Evolutionary conservation across 64 coral and sea anemone genomes (phyloP).

Genomic region (Montipora cactus): DNA sequence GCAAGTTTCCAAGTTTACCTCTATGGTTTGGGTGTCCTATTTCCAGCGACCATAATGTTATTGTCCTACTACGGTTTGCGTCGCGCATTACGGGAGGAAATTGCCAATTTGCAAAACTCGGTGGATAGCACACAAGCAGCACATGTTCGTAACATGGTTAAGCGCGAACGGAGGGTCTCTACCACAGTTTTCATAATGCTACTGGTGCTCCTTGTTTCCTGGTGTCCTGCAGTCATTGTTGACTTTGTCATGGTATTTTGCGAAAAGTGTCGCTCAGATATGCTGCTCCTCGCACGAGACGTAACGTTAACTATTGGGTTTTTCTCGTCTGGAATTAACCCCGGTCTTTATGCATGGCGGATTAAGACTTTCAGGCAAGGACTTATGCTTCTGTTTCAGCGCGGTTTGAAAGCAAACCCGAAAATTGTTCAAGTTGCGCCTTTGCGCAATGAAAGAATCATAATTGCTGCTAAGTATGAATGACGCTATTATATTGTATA

Average conservation of each 20-base stretch:
- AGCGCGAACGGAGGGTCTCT: conserved; percentile 66
- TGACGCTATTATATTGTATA: not conserved
- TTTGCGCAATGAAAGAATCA: not conserved
- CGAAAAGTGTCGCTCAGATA: too few relatives aligned
- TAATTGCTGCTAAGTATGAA: not conserved
- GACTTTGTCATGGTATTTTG: too few relatives aligned
- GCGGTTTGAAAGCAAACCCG: not conserved
- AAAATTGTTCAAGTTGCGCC: conserved; percentile 15
- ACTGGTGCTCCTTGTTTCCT: too few relatives aligned
- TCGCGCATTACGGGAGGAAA: conserved; percentile 67
- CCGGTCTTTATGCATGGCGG: too few relatives aligned
- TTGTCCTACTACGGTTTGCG: conserved; percentile 72
- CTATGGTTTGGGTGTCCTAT: not conserved
- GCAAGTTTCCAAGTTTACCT: too few relatives aligned
- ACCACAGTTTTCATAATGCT: too few relatives aligned
- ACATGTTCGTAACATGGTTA: conserved; percentile 56
- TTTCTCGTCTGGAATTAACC: too few relatives aligned
- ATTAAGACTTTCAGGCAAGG: too few relatives aligned
- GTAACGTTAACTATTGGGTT: too few relatives aligned
- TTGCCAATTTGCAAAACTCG: conserved; percentile 33
- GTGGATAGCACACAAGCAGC: conserved; percentile 53
- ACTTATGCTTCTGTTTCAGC: too few relatives aligned
- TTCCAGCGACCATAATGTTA: conserved; percentile 73
- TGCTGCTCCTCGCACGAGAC: too few relatives aligned
- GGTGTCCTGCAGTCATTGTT: too few relatives aligned